A percentile compares a stretch with the other conserved stretches of the same genome.
Conservation (phyloP, 2,888 invertebrate species). For the Timandra comae region DNA sequence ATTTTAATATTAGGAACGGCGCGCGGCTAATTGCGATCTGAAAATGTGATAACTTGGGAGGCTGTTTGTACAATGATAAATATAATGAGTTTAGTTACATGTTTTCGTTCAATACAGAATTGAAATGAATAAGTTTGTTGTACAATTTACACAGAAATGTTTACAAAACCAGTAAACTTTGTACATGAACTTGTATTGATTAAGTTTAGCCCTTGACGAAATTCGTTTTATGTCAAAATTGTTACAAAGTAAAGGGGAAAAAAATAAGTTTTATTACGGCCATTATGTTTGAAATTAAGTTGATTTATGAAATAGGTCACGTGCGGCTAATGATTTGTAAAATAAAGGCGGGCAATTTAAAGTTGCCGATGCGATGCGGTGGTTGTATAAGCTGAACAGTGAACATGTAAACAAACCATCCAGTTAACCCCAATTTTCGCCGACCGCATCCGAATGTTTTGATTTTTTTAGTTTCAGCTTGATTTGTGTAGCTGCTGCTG, state of each 20-base stretch:
- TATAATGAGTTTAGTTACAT: too few species aligned
- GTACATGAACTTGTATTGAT: too few species aligned
- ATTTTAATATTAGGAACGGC: conserved; percentile 21
- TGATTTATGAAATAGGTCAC: conserved; percentile 7
- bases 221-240: too few species aligned
- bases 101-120: too few species aligned
- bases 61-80: too few species aligned
- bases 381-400: conserved; percentile 34
- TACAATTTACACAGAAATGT: too few species aligned
- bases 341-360: conserved; percentile 41
- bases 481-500: conserved; percentile 47
- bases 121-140: too few species aligned
- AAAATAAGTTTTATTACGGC: too few species aligned
- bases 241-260: too few species aligned
- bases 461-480: conserved; percentile 45
- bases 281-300: conserved; percentile 11
- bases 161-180: too few species aligned
- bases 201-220: too few species aligned
- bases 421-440: conserved; percentile 50
- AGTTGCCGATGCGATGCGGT: conserved; percentile 31
- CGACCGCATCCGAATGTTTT: conserved; percentile 37
- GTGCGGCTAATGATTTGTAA: conserved; percentile 32
- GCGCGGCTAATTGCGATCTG: conserved; percentile 1
- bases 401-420: conserved; percentile 54
- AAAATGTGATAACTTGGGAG: too few species aligned